Percentiles rank a stretch among this genome's conserved stretches.
phyloP scores from a whole-genome alignment of 2,888 invertebrate genomes.

The Crossocerus cetratus region DNA sequence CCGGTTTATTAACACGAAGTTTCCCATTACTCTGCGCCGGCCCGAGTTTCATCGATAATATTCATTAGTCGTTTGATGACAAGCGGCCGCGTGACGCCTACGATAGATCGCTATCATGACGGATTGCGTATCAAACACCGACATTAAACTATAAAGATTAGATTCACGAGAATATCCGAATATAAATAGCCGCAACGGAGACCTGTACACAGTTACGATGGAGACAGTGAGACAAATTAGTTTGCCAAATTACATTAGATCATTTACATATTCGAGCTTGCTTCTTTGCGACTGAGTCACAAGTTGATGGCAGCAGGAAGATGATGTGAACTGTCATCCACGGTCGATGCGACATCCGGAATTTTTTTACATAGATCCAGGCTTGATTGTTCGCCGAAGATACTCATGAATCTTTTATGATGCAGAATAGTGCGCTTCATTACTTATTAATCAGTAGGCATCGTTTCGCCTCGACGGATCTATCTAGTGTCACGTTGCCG shows the following conservation, averaged over 20 bases:
- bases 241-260: too few relatives aligned
- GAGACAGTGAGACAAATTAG: too few relatives aligned
- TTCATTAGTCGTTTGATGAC: conserved; percentile 35
- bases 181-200: not conserved
- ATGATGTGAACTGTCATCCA: too few relatives aligned
- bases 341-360: too few relatives aligned
- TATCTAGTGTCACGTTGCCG: too few relatives aligned
- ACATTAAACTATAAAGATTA: conserved; percentile 4
- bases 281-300: too few relatives aligned
- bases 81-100: conserved; percentile 21
- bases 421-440: not conserved
- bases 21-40: not conserved
- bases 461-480: not conserved
- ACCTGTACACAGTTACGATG: too few relatives aligned
- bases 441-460: not conserved
- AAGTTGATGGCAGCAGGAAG: too few relatives aligned
- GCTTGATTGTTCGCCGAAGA: too few relatives aligned
- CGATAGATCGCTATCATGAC: conserved; percentile 33
- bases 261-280: too few relatives aligned
- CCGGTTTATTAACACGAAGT: not conserved
- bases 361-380: too few relatives aligned
- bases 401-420: too few relatives aligned
- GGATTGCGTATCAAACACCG: conserved; percentile 7
- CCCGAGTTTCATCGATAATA: conserved; percentile 10
- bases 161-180: not conserved